A percentile compares a stretch with the other conserved stretches of the same genome.
Conservation (phyloP, 1,140 invertebrate genomes). For the Lordiphosa collinella region DNA sequence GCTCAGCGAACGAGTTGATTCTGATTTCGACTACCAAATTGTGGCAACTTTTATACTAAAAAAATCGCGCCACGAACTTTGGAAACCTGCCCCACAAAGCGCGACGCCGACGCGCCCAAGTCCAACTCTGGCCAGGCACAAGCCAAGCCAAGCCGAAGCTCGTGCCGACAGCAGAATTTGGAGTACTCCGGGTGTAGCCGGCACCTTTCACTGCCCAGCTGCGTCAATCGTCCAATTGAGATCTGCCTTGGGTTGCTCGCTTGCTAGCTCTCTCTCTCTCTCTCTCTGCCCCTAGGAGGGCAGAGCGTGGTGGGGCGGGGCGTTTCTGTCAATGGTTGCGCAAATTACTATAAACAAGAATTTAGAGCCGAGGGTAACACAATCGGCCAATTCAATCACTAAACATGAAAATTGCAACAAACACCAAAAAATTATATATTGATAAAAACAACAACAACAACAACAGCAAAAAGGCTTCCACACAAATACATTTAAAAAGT, state of each 20-base stretch:
- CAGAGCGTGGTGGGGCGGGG: constrained; percentile 14
- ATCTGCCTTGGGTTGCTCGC: constrained; percentile 50
- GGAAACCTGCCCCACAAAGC: constrained; percentile 19
- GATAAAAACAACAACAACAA: constrained; percentile 39
- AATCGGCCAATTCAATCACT: constrained; percentile 54
- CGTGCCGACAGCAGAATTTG: constrained; percentile 50
- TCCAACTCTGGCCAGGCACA: constrained; percentile 39
- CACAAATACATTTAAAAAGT: constrained; percentile 66
- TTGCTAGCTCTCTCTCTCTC: constrained; percentile 10
- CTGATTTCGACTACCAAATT: constrained; percentile 79
- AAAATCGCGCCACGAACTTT: constrained; percentile 45
- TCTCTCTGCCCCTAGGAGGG: constrained; percentile 10
- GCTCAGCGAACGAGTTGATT: constrained; percentile 79
- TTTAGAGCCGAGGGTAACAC: constrained; percentile 60
- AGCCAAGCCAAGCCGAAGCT: constrained; percentile 31
- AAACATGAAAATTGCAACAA: constrained; percentile 59
- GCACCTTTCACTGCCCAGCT: constrained; percentile 73
- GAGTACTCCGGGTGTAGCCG: constrained; percentile 44
- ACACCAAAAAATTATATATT: constrained; percentile 62
- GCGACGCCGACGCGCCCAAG: constrained; percentile 62
- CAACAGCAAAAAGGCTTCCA: not conserved
- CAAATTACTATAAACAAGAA: constrained; percentile 69
- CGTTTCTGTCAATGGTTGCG: constrained; percentile 52
- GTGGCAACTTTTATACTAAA: constrained; percentile 78
- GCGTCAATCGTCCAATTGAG: constrained; percentile 51